Evolutionary conservation across 2,113 vertebrate genomes (phyloP), one percentile per base, ranked within the genome.

Genomic region (Oncorhynchus kisutch): DNA sequence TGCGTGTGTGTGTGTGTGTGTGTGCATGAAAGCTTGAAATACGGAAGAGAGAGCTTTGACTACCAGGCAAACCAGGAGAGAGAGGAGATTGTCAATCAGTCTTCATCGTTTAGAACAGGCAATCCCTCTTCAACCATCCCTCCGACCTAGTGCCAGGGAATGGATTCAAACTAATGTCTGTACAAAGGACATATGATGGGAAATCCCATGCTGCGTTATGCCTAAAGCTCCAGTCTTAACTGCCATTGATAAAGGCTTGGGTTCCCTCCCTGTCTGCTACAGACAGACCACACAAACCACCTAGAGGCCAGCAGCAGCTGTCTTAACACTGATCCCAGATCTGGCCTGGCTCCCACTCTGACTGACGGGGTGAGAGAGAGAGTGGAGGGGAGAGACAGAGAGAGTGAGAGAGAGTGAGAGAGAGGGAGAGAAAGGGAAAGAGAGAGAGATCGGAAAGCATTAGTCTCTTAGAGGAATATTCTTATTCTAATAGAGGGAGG

Each of bases 231-330:
- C 31, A 14, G 31, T 64, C 72, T 70, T 57, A 67, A 77, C 49
- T 62, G 68, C 51, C 59, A 66, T 57, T 78, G 72, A 79, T 34
- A 70, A 49, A 72, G 29, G 73, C 34, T 69, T 57, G 57, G 70
- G 64, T 72, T 67, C 25, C 14, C 65, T 24, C 62, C n/a, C 48
- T 12, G 18, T 51, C 77, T 24, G 67, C 27, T 54, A 24, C 31
- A 24, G 29, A 59, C 25, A 31, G 66, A 45, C 57, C 29, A 27
- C 62, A 60, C 18, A 70, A 59, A 22, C 29, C 9, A 69, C 48
- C 48, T 22, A 22, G 72, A 74, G 66, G 18, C 51, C 14, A 54
- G 12, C 1, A 8, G 54, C 51, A 68, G 11, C 48, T 20, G 29
- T 67, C 66, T 67, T 7, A 62, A 62, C 59, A 22, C n/a, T 9